These are phyloP conservation scores for Helostoma temminkii DNA, from an alignment of 2,797 vertebrate species.

Conservation along the genomic window DNA sequence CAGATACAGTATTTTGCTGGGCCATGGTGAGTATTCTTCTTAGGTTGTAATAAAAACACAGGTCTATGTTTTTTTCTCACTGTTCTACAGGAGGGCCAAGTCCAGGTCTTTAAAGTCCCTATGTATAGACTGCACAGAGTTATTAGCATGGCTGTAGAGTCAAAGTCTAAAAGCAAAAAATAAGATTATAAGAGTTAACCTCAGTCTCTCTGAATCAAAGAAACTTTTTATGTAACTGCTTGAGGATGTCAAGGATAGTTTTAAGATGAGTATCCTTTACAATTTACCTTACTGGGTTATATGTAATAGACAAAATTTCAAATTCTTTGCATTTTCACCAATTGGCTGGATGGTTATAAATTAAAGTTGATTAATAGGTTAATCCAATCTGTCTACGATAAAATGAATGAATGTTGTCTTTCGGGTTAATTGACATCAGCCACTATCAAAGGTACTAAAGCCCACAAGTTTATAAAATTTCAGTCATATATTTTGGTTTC, in stretches of 20 bases:
- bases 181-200: no score
- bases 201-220: no score
- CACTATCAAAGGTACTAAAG: background rate
- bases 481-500: background rate
- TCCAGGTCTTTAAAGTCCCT: no score
- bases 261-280: no score
- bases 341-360: background rate
- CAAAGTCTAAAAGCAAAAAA: no score
- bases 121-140: no score
- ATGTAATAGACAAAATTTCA: background rate
- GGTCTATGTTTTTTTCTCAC: no score
- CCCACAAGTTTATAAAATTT: background rate
- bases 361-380: background rate
- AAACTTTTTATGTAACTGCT: no score
- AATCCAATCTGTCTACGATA: background rate
- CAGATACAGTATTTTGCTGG: background rate
- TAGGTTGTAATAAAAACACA: constrained; percentile 53
- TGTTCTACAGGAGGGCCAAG: no score
- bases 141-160: no score
- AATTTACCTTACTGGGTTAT: no score
- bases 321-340: background rate
- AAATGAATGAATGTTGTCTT: background rate
- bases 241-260: no score
- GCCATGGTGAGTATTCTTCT: constrained; percentile 28
- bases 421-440: background rate